Percentiles rank a stretch among this genome's conserved stretches.
phyloP scores from a whole-genome alignment of 2,113 vertebrate species.

The human region GRCh38 chr5:113406001-113406500 shows the following conservation, averaged over 20 bases:
- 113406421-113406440: not conserved
- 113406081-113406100: slow-evolving; percentile 24
- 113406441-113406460: not conserved
- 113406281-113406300: not conserved
- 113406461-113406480: not conserved
- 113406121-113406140: slow-evolving; percentile 24
- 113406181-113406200: slow-evolving; percentile 52
- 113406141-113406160: not conserved
- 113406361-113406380: not conserved
- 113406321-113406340: not conserved
- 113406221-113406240: slow-evolving; percentile 28
- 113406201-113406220: slow-evolving; percentile 57
- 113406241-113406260: slow-evolving; percentile 47
- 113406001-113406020: slow-evolving; percentile 54
- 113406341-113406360: slow-evolving; percentile 12
- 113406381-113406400: not conserved
- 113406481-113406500: not conserved
- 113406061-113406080: slow-evolving; percentile 40
- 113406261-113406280: not conserved
- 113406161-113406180: slow-evolving; percentile 63
- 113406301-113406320: not conserved
- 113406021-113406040: slow-evolving; percentile 30
- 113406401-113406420: slow-evolving; percentile 29
- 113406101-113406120: not conserved
- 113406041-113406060: slow-evolving; percentile 40